Base-by-base conservation (phyloP, 2,888 invertebrate genomes). In the Drosophila koepferae region DNA sequence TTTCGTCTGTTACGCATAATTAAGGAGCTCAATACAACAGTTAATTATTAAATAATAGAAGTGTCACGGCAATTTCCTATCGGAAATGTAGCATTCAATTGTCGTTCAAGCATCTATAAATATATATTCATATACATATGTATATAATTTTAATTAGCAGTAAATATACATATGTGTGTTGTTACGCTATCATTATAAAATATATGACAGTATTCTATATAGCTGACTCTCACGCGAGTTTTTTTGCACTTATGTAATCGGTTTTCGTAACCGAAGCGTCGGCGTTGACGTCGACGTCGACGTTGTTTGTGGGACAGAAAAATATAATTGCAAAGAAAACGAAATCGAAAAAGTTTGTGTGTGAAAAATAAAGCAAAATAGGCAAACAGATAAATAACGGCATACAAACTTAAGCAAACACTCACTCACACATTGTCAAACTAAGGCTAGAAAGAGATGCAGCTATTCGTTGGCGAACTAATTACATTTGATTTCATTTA, bases 191-290 rank as follows among this genome's bases (percentile, higher is more conserved):
- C 36, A 60, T 61, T 51, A 40, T 20, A 14, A 58, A 60, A 63
- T 56, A 48, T 69, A 41, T 66, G 56, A 53, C 48, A 63, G 71
- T 28, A 80, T 70, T 53, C 49, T 48, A 49, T 56, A 12, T 23
- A 23, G 49, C 54, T 63, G 38, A 34, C 56, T 63, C 61, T 72
- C 77, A 80, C 63, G 78, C 81, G 65, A 80, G 46, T 78, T 72
- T 78, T 78, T 80, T 72, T 81, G 71, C 80, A 70, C 80, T 88
- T 88, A 88, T 89, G 90, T 89, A 88, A 88, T 89, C 70, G 63
- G 84, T 90, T 88, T 88, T 88, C 87, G 89, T 88, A 88, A 88
- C 90, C 63, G 77, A 81, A 61, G 75, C 86, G 72, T 71, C 61
- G 61, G 73, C 86, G 72, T 64, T 73, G 86, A 72, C 74, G 83